Evolutionary conservation across 64 coral and sea anemone species (phyloP).

Genomic region (Stylophora pistillata): DNA sequence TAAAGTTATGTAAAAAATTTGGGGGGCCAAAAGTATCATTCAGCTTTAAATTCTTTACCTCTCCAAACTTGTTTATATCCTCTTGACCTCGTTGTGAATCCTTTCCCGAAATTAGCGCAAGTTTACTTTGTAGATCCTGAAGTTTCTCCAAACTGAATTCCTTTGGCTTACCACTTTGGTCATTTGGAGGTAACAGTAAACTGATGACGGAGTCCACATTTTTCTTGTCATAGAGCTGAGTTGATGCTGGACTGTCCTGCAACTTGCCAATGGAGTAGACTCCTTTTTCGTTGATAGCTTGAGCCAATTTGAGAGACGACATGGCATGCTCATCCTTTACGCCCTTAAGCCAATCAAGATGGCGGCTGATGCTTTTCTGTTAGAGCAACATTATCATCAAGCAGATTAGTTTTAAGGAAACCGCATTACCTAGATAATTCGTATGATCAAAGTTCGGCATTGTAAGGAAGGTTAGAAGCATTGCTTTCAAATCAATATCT

Average conservation of each 20-base stretch:
- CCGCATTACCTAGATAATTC: too few relatives aligned
- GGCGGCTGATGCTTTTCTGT: constrained; percentile 44
- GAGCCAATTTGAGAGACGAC: constrained; percentile 60
- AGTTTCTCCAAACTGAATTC: constrained; percentile 55
- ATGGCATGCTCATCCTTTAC: constrained; percentile 74
- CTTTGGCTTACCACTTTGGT: constrained; percentile 1
- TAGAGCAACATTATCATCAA: background rate
- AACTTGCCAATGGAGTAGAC: constrained; percentile 46
- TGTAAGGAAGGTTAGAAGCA: too few relatives aligned
- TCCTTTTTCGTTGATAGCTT: constrained; percentile 64
- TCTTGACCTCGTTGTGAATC: constrained; percentile 1
- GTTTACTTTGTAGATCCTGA: constrained; percentile 65
- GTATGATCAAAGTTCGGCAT: too few relatives aligned
- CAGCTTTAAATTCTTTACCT: constrained; percentile 12
- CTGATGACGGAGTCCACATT: constrained; percentile 47
- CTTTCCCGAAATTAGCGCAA: constrained; percentile 74
- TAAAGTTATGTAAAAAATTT: too few relatives aligned
- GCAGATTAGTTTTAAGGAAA: background rate
- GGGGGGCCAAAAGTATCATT: too few relatives aligned
- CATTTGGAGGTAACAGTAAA: constrained; percentile 26
- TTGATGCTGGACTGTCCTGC: background rate
- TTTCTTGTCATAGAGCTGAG: constrained; percentile 25
- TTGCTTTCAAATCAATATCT: too few relatives aligned
- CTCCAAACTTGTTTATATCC: constrained; percentile 47
- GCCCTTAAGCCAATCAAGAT: constrained; percentile 72